Conservation (phyloP, 2,888 invertebrate species). For the Gandaritis pyraliata region DNA sequence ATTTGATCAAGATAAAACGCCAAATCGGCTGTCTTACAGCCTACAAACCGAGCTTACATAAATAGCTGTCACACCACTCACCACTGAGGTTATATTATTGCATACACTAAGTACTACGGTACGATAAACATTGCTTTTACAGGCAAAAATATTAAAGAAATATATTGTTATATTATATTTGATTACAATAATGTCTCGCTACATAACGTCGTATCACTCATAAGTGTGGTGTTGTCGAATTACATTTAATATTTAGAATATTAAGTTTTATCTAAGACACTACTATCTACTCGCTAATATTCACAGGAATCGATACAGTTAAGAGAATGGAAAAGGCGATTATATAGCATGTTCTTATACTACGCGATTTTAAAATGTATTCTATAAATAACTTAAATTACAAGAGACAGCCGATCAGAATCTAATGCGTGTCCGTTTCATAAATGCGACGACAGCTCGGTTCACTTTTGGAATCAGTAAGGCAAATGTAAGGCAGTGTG, state of each 20-base stretch:
- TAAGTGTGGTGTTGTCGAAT: constrained; percentile 80
- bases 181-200: constrained; percentile 49
- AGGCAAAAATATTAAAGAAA: constrained; percentile 74
- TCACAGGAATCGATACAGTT: constrained; percentile 79
- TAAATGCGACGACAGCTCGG: constrained; percentile 11
- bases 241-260: constrained; percentile 78
- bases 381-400: constrained; percentile 49
- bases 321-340: constrained; percentile 75
- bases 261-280: constrained; percentile 81
- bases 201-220: constrained; percentile 77
- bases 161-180: constrained; percentile 62
- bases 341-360: constrained; percentile 68
- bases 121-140: constrained; percentile 67
- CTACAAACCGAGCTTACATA: constrained; percentile 44
- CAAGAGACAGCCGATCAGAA: constrained; percentile 63
- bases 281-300: constrained; percentile 80
- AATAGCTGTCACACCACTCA: constrained; percentile 60
- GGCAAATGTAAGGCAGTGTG: constrained; percentile 27
- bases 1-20: constrained; percentile 48
- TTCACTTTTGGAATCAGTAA: constrained; percentile 8
- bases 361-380: constrained; percentile 55
- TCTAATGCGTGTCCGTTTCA: constrained; percentile 41
- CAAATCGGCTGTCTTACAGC: constrained; percentile 70
- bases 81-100: constrained; percentile 60
- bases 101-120: constrained; percentile 54